Percentiles rank a stretch among this genome's conserved stretches.
Evolutionary conservation across 2,797 vertebrate species (phyloP).

Genomic region (Urophycis tenuis): DNA sequence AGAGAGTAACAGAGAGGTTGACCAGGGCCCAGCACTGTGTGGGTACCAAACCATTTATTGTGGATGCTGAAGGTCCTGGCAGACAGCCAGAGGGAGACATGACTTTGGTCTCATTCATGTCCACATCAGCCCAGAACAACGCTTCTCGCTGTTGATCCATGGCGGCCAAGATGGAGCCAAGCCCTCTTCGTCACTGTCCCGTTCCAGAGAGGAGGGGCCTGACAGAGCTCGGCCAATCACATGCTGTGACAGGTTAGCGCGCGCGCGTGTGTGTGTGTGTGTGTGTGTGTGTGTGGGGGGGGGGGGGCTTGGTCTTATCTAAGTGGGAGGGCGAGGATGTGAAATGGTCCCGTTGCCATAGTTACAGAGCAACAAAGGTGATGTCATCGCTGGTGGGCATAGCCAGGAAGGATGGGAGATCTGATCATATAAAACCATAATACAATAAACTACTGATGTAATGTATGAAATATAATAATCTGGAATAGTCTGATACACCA

Average conservation of each 20-base stretch:
- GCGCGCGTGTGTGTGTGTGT: too few relatives aligned
- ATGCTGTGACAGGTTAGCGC: neutral
- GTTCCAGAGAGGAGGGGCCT: constrained; percentile 63
- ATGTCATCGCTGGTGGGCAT: neutral
- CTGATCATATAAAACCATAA: neutral
- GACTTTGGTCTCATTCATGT: constrained; percentile 70
- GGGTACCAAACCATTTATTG: constrained; percentile 70
- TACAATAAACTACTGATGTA: neutral
- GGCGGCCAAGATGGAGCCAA: constrained; percentile 71
- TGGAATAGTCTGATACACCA: neutral
- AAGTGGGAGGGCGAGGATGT: constrained; percentile 1
- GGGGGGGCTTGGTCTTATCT: neutral
- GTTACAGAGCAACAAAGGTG: neutral
- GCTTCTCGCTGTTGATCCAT: constrained; percentile 71
- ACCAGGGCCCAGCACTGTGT: constrained; percentile 42
- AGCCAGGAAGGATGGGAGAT: neutral
- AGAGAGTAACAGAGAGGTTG: too few relatives aligned
- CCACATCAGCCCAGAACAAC: constrained; percentile 70
- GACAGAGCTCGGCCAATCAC: constrained; percentile 55
- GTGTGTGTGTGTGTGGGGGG: too few relatives aligned
- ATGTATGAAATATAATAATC: neutral
- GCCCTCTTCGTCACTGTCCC: constrained; percentile 70
- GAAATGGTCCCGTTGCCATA: neutral
- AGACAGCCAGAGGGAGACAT: constrained; percentile 68
- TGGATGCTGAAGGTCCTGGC: constrained; percentile 72